Evolutionary conservation across 2,888 invertebrate species (phyloP), one percentile per base, ranked within the genome.

Genomic region (Omphaloscelis lunosa): DNA sequence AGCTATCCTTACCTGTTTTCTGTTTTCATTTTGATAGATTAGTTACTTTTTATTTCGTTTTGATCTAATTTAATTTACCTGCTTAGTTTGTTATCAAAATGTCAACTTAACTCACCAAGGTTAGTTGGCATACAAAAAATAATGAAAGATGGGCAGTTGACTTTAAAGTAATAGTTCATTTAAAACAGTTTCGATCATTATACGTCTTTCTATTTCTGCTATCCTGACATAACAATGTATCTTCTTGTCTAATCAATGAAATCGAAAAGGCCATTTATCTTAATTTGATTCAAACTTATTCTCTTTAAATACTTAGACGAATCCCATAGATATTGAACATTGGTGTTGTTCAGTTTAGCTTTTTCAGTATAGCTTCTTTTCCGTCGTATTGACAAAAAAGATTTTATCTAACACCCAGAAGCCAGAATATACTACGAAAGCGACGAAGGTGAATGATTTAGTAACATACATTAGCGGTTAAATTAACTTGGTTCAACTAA

Each of bases 231-330:
- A 34, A 73, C 41, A 62, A 53, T 75, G 17, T 34, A n/a, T 67
- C 23, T 67, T 76, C 48, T 75, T 58, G 48, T 65, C 20, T n/a
- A 39, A 76, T 76, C 48, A 51, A 65, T 65, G 3, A 9, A 58
- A 75, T 75, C 9, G 23, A 39, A 65, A 48, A 39, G 9, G 12
- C 34, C 56, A 39, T 75, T 56, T 23, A 27, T 56, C 45, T 34
- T 51, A 27, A 51, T 51, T 72, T 27, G 29, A 17, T 56, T 73
- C 29, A 41, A 41, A 67, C 17, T 6, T 23, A 48, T 23, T 29
- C 15, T 15, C 29, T 15, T 34, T 29, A 48, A 48, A 27, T 29
- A 66, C 29, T 34, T 51, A 51, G 67, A 34, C 9, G 23, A 15
- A 51, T 34, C 51, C 23, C 29, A 12, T 34, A 34, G 12, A 23